These are phyloP conservation scores for Hydrotaea cyrtoneurina DNA, from an alignment of 2,888 invertebrate species.

Conservation along the genomic window DNA sequence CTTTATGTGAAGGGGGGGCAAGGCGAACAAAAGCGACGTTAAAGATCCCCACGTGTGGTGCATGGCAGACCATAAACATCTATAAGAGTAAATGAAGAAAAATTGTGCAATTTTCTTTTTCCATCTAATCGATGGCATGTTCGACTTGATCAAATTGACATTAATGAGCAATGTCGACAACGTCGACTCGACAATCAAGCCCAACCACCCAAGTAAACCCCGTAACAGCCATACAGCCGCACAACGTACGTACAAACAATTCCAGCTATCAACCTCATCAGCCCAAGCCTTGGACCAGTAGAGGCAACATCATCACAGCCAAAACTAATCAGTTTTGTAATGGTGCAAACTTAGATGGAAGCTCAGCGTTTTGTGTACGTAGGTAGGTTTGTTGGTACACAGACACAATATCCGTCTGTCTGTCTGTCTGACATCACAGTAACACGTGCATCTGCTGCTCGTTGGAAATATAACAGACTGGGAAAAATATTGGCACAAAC, in stretches of 20 bases:
- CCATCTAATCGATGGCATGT: conserved; percentile 69
- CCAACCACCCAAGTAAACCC: neutral
- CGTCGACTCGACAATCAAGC: conserved; percentile 12
- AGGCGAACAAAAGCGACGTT: neutral
- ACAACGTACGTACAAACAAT: too few species aligned
- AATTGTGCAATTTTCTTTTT: conserved; percentile 64
- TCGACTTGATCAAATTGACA: conserved; percentile 69
- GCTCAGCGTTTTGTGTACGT: neutral
- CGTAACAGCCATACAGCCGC: neutral
- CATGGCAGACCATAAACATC: conserved; percentile 35
- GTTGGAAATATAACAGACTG: conserved; percentile 45
- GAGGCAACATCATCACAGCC: conserved; percentile 34
- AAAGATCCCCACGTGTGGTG: neutral
- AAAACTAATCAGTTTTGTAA: conserved; percentile 59
- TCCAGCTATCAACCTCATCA: too few species aligned
- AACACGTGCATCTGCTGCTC: conserved; percentile 58
- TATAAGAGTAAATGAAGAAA: conserved; percentile 65
- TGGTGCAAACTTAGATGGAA: conserved; percentile 8
- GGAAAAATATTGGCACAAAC: conserved; percentile 53
- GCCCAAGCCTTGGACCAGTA: neutral
- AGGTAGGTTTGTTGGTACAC: neutral
- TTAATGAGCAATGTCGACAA: conserved; percentile 67
- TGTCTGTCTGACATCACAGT: conserved; percentile 28
- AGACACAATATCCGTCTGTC: neutral
- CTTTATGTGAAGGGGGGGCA: neutral